Evolutionary conservation across 2,888 invertebrate species (phyloP), one percentile per base, ranked within the genome.

Genomic region (Ecdyonurus torrentis): DNA sequence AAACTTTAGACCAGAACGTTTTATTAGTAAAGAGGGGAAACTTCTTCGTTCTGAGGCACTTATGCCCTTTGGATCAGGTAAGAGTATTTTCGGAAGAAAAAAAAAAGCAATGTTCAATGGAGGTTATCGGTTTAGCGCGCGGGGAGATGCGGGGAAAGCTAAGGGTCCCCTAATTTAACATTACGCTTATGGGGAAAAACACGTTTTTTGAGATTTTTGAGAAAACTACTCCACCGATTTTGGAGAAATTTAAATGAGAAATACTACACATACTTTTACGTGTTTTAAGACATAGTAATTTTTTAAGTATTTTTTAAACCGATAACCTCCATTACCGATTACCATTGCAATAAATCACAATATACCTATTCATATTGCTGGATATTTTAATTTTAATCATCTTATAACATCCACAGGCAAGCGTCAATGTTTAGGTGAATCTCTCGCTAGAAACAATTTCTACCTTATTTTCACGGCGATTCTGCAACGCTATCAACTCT

Each of bases 1-100:
- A 52, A 64, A 60, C 18, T 69, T 69, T 62, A 61, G 67, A 20
- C 69, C 69, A 1, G 67, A 67, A 61, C 64, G 69, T 10, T 66
- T 66, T 59, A 61, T 69, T 15, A 62, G 65, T 23, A 23, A 52
- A 37, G 64, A 66, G 24, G 68, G 68, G 5, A 66, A 66, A 20
- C 37, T 68, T 23, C 59, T 64, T 24, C 63, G 64, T 37, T 66
- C 66, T 25, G 66, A 65, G 2, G 63, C 61, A 50, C 37, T 66
- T n/a, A 61, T 66, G n/a, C 63, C 64, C 1, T 69, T 69, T 63
- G 67, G 68, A 5, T 23, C 62, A n/a, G 67, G 67, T 67, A 63
- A 63, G 2, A 7, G 1, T 18, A 2, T 18, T 25, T 19, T 25
- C 1, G 2, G 37, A 2, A 23, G 2, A 23, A 25, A 23, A 25